A percentile compares a stretch with the other conserved stretches of the same genome.
Conservation (phyloP, 2,113 vertebrate genomes). For the Dermatemys mawii region DNA sequence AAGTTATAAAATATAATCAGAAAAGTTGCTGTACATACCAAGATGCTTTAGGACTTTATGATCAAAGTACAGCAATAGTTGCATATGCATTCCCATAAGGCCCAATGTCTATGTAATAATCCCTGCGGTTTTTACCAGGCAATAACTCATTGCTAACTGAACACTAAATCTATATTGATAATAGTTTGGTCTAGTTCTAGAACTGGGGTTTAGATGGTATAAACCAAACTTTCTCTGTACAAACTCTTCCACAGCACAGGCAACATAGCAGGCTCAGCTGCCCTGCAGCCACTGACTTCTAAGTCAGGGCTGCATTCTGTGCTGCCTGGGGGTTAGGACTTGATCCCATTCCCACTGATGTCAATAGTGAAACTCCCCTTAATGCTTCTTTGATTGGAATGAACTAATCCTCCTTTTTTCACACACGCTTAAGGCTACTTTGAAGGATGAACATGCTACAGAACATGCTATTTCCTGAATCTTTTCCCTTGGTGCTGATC, state of each 20-base stretch:
- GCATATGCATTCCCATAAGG: conserved; percentile 23
- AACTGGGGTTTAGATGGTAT: neutral
- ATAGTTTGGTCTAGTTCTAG: neutral
- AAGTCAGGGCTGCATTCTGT: neutral
- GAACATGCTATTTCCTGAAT: conserved; percentile 32
- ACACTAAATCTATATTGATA: conserved; percentile 15
- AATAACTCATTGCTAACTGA: conserved; percentile 28
- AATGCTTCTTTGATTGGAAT: neutral
- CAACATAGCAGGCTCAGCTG: neutral
- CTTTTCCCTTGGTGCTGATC: neutral
- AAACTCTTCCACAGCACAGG: neutral
- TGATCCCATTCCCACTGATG: rapidly evolving
- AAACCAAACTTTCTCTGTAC: neutral
- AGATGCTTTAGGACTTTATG: neutral
- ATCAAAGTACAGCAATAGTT: conserved; percentile 52
- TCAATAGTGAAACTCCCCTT: neutral
- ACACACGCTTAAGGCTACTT: neutral
- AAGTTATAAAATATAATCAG: conserved; percentile 56
- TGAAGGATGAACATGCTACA: rapidly evolving
- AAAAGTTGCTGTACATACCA: conserved; percentile 4
- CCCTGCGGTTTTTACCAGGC: conserved; percentile 15
- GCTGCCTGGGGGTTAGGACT: neutral
- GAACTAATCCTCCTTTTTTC: conserved; percentile 3
- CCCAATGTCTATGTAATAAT: conserved; percentile 19
- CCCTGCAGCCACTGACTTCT: neutral